phyloP scores from a whole-genome alignment of 2,888 invertebrate species.

The Polymixis flavicincta region DNA sequence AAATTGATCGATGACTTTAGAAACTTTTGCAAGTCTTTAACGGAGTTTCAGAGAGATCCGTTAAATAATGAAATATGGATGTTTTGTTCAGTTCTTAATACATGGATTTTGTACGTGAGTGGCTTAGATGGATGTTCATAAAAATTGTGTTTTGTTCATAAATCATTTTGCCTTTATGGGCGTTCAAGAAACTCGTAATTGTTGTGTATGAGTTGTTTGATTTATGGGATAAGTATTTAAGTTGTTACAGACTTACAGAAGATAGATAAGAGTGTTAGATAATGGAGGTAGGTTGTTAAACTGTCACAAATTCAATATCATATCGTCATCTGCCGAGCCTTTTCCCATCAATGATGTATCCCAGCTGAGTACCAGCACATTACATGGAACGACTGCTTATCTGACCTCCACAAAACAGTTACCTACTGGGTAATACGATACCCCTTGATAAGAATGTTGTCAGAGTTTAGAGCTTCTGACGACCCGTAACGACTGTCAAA shows the following conservation, averaged over 20 bases:
- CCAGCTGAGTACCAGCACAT: no score
- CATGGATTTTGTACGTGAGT: slow-evolving; percentile 48
- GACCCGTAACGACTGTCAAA: no score
- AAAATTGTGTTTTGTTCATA: slow-evolving; percentile 51
- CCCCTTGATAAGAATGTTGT: no score
- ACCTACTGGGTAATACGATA: no score
- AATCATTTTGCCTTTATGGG: slow-evolving; percentile 49
- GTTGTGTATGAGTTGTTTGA: slow-evolving; percentile 40
- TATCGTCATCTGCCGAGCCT: no score
- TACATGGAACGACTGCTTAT: no score
- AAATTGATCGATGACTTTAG: slow-evolving; percentile 68
- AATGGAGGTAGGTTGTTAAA: slow-evolving; percentile 6
- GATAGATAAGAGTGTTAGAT: slow-evolving; percentile 37
- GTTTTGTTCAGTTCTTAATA: slow-evolving; percentile 57
- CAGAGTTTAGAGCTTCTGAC: no score
- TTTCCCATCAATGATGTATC: no score
- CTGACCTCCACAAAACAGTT: no score
- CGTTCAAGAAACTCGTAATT: slow-evolving; percentile 47
- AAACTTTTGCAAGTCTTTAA: slow-evolving; percentile 57
- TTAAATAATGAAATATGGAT: slow-evolving; percentile 62
- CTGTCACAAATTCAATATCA: slow-evolving; percentile 20
- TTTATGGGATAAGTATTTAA: slow-evolving; percentile 40
- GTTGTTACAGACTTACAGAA: slow-evolving; percentile 6
- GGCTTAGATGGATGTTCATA: slow-evolving; percentile 47
- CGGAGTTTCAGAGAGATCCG: slow-evolving; percentile 49